Conservation (phyloP, 2,888 invertebrate species). For the Lobophora halterata region DNA sequence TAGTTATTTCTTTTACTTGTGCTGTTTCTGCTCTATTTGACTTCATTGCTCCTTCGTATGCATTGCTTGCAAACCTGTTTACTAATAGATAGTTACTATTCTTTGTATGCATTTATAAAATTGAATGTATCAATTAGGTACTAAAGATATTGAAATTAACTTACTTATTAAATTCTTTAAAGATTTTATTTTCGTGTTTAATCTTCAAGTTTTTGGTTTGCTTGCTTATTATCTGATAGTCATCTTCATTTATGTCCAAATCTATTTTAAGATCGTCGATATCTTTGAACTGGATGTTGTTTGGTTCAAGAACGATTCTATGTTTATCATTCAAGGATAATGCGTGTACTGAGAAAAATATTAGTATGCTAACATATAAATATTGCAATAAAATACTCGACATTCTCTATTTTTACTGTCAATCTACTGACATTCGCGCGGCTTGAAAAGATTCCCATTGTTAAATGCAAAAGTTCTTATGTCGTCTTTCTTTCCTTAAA, state of each 20-base stretch:
- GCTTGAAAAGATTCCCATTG: no score
- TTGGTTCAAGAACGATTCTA: not conserved
- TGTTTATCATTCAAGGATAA: not conserved
- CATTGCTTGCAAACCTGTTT: constrained; percentile 35
- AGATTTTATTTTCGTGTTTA: constrained; percentile 26
- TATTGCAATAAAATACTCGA: no score
- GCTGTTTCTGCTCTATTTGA: constrained; percentile 4
- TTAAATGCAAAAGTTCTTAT: no score
- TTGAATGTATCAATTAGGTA: no score
- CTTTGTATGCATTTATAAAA: no score
- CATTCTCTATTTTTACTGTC: constrained; percentile 3
- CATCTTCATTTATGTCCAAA: constrained; percentile 39
- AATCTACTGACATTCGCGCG: not conserved
- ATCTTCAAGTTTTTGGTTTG: constrained; percentile 27
- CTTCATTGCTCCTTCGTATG: constrained; percentile 15
- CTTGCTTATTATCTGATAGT: constrained; percentile 44
- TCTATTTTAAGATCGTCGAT: constrained; percentile 45
- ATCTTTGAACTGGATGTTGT: constrained; percentile 32
- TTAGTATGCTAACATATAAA: no score
- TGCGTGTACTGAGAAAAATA: no score
- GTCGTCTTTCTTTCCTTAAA: no score
- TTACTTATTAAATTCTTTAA: constrained; percentile 39
- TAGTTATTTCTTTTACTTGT: no score
- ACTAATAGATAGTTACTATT: not conserved
- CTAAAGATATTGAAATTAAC: no score